Conservation (phyloP, 1,140 invertebrate species). For the Tetramorium parvispinum region DNA sequence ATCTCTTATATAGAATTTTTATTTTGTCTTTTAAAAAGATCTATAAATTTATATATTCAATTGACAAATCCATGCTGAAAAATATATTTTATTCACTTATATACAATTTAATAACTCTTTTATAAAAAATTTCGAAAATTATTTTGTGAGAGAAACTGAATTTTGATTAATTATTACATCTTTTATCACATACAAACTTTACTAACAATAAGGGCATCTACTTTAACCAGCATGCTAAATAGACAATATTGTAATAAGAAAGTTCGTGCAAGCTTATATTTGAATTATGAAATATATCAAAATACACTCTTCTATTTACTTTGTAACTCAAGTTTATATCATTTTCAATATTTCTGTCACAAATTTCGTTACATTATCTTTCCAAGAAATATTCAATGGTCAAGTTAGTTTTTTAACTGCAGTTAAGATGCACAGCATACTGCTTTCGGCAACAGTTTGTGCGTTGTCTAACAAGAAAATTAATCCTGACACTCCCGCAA, state of each 20-base stretch:
- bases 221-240: neutral
- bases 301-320: neutral
- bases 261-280: neutral
- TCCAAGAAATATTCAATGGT: neutral
- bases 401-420: neutral
- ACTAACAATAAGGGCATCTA: neutral
- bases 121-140: neutral
- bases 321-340: neutral
- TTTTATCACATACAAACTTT: no score
- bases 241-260: neutral
- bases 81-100: neutral
- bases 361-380: neutral
- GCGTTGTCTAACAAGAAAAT: slow-evolving; percentile 28
- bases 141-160: neutral
- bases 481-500: slow-evolving; percentile 36
- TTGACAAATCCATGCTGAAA: neutral
- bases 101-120: neutral
- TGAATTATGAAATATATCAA: neutral
- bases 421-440: neutral
- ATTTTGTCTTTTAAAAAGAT: neutral
- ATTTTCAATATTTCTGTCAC: neutral
- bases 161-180: neutral
- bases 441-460: neutral
- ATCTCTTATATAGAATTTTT: neutral
- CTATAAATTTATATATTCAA: neutral